These are phyloP conservation scores for Thalassophryne amazonica DNA, from an alignment of 2,797 vertebrate species.

Conservation along the genomic window DNA sequence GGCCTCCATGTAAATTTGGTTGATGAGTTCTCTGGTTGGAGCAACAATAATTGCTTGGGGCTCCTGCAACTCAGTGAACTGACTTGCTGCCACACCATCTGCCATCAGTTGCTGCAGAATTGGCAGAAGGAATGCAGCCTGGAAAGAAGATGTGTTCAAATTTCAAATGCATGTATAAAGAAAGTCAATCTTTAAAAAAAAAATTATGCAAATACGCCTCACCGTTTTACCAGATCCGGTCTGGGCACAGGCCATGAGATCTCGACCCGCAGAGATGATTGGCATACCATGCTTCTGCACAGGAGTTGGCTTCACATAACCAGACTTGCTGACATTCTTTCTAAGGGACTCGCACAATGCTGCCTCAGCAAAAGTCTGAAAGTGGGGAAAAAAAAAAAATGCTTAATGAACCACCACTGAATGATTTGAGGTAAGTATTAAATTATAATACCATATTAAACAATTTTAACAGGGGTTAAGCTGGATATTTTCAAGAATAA, in stretches of 20 bases:
- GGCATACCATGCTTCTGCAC: slow-evolving; percentile 97
- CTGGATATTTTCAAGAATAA: too few species aligned
- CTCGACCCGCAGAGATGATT: slow-evolving; percentile 84
- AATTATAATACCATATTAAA: too few species aligned
- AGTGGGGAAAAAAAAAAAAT: background rate
- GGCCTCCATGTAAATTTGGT: slow-evolving; percentile 93
- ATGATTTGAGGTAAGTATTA: too few species aligned
- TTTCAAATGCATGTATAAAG: too few species aligned
- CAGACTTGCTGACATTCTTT: slow-evolving; percentile 84
- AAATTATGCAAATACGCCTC: too few species aligned
- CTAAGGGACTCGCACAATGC: slow-evolving; percentile 82
- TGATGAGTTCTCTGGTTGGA: slow-evolving; percentile 92
- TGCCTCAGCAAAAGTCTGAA: slow-evolving; percentile 88
- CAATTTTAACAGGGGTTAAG: too few species aligned
- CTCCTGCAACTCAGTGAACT: slow-evolving; percentile 86
- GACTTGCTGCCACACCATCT: slow-evolving; percentile 82
- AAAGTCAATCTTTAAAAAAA: too few species aligned
- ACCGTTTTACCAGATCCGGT: slow-evolving; percentile 98
- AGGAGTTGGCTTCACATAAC: slow-evolving; percentile 91
- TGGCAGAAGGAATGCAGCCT: slow-evolving; percentile 95
- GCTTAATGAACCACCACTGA: too few species aligned
- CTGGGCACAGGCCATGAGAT: slow-evolving; percentile 97
- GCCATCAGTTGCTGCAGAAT: slow-evolving; percentile 88
- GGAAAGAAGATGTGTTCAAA: background rate
- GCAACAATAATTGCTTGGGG: slow-evolving; percentile 90